Evolutionary conservation across 2,797 vertebrate species (phyloP).

Genomic region (Thripadectes ignobilis): DNA sequence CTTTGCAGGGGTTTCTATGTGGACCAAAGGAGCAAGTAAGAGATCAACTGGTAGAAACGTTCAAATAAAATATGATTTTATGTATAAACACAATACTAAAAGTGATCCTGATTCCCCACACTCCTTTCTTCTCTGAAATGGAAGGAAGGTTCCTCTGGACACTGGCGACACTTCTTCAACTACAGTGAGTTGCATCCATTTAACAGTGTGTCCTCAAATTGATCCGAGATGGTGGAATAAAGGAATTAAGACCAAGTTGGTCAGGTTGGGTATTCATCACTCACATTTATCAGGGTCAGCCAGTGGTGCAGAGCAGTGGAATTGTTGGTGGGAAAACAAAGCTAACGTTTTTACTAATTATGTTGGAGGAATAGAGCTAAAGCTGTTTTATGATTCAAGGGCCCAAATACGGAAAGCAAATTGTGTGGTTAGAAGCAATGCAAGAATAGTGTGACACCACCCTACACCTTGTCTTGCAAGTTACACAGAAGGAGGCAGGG

Average conservation of each 20-base stretch:
- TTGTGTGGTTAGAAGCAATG: neutral
- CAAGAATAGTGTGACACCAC: neutral
- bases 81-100: neutral
- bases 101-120: neutral
- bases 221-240: neutral
- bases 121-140: neutral
- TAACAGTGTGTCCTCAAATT: neutral
- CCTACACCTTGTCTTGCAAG: neutral
- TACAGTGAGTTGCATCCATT: neutral
- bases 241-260: neutral
- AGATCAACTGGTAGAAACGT: neutral
- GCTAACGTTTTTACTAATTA: neutral
- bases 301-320: neutral
- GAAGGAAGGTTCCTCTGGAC: neutral
- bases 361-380: neutral
- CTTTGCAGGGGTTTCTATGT: neutral
- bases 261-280: neutral
- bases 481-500: neutral
- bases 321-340: neutral
- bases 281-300: neutral
- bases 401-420: neutral
- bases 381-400: neutral
- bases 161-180: neutral
- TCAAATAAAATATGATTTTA: neutral
- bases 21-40: neutral